Evolutionary conservation across 2,797 vertebrate species (phyloP).

Genomic region (Argyrosomus regius): DNA sequence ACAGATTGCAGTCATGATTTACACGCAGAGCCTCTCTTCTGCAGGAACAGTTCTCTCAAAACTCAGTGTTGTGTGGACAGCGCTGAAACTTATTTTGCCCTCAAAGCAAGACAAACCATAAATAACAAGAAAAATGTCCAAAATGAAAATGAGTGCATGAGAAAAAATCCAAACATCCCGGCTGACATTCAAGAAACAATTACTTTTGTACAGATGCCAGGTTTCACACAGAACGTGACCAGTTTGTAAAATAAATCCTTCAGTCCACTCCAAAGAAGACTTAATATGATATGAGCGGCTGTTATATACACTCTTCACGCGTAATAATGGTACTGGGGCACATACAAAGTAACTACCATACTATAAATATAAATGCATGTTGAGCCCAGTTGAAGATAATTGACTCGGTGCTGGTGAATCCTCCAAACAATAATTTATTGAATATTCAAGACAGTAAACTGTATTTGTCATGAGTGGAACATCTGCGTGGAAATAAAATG

Average conservation of each 20-base stretch:
- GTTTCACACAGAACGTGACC: slow-evolving; percentile 23
- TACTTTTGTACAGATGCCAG: slow-evolving; percentile 20
- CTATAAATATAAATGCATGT: not conserved
- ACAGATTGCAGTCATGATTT: slow-evolving; percentile 39
- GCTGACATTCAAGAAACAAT: slow-evolving; percentile 39
- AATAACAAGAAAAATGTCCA: slow-evolving; percentile 31
- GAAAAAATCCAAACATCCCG: not conserved
- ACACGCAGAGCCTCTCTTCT: not conserved
- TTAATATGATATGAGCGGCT: not conserved
- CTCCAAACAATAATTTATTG: slow-evolving; percentile 34
- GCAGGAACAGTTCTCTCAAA: slow-evolving; percentile 10
- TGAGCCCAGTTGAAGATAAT: slow-evolving; percentile 45
- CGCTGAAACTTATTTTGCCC: not conserved
- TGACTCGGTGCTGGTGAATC: slow-evolving; percentile 39
- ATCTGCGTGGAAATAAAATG: slow-evolving; percentile 31
- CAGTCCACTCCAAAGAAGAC: not conserved
- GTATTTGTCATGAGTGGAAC: slow-evolving; percentile 18
- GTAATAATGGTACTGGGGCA: not conserved
- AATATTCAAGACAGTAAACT: slow-evolving; percentile 26
- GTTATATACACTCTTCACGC: not conserved
- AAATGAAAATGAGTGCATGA: slow-evolving; percentile 24
- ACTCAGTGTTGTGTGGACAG: not conserved
- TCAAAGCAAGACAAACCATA: slow-evolving; percentile 7
- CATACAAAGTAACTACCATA: not conserved
- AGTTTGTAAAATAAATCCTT: slow-evolving; percentile 6